A percentile compares a stretch with the other conserved stretches of the same genome.
Evolutionary conservation across 2,113 vertebrate genomes (phyloP).

Genomic region (Entosphenus tridentatus): DNA sequence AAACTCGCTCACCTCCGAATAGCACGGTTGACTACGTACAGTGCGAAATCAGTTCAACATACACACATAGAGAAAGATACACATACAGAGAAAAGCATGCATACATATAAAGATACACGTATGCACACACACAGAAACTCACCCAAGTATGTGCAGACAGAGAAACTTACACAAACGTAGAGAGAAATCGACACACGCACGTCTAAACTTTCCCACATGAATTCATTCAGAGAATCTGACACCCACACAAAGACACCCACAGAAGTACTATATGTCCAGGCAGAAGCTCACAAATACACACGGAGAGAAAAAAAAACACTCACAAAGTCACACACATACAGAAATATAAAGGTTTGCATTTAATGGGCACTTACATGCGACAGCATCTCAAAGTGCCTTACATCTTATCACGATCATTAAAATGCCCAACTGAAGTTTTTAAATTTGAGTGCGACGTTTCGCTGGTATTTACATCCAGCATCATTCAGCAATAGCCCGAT

Average conservation of each 20-base stretch:
- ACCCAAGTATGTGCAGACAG: background rate
- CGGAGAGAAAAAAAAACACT: background rate
- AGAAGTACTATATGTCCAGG: background rate
- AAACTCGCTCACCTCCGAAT: no score
- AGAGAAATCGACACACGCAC: background rate
- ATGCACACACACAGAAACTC: background rate
- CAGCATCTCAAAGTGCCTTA: no score
- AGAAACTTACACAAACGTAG: background rate
- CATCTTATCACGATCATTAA: no score
- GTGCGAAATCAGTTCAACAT: background rate
- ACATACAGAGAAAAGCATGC: background rate
- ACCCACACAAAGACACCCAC: background rate
- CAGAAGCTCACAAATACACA: background rate
- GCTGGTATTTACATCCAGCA: no score
- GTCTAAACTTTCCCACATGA: background rate
- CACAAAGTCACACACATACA: no score
- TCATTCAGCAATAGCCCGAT: no score
- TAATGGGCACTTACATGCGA: no score
- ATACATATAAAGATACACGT: background rate
- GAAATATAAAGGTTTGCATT: no score
- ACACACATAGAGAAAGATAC: background rate
- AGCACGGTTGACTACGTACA: no score
- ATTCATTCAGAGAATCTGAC: background rate
- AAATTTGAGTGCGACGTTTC: no score
- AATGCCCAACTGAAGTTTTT: no score